Percentiles rank a stretch among this genome's conserved stretches.
Evolutionary conservation across 2,888 invertebrate genomes (phyloP).

Genomic region (Cyaniris semiargus): DNA sequence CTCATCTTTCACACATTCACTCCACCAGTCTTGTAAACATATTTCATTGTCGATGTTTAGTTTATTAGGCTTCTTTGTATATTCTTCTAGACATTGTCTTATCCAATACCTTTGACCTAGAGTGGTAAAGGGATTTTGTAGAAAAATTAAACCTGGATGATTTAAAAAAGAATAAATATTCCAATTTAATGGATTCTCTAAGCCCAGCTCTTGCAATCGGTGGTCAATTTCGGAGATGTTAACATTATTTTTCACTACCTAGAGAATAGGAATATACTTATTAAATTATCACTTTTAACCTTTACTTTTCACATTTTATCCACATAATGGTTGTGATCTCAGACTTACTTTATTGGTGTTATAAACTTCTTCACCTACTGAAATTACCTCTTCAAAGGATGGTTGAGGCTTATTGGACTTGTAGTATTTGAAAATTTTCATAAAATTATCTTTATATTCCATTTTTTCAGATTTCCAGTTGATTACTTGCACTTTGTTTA

Average conservation of each 20-base stretch:
- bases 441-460: conserved; percentile 71
- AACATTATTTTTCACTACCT: conserved; percentile 26
- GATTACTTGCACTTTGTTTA: not conserved
- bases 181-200: conserved; percentile 76
- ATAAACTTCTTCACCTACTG: conserved; percentile 62
- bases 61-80: conserved; percentile 86
- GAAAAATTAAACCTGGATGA: conserved; percentile 88
- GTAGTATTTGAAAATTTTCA: conserved; percentile 88
- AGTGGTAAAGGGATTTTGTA: conserved; percentile 90
- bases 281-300: not conserved
- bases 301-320: not conserved
- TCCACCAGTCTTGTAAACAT: conserved; percentile 83
- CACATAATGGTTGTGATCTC: not conserved
- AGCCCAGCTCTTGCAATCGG: conserved; percentile 55
- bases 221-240: conserved; percentile 37
- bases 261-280: not conserved
- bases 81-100: conserved; percentile 86
- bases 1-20: conserved; percentile 71
- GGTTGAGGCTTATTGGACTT: conserved; percentile 85
- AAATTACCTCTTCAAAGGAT: conserved; percentile 81
- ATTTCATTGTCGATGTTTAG: conserved; percentile 83
- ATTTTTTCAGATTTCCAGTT: conserved; percentile 27
- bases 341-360: conserved; percentile 47
- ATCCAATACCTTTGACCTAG: conserved; percentile 92
- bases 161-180: conserved; percentile 80